phyloP scores from a whole-genome alignment of 2,888 invertebrate genomes.

The Thyatira batis region DNA sequence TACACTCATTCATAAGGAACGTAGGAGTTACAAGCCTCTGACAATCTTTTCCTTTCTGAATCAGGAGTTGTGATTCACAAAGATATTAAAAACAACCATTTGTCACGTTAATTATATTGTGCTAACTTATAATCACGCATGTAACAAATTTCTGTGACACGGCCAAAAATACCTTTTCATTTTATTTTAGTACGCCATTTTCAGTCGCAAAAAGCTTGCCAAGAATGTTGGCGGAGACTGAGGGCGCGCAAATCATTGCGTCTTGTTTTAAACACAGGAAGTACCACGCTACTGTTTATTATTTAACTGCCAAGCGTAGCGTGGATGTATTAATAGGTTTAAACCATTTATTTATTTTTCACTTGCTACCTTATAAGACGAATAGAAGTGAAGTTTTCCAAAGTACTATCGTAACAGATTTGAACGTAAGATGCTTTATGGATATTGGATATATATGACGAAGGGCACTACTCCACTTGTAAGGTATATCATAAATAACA shows the following conservation, averaged over 20 bases:
- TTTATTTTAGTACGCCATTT: slow-evolving; percentile 3
- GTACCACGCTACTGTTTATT: background rate
- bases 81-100: background rate
- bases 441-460: too few species aligned
- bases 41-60: slow-evolving; percentile 6
- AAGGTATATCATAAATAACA: too few species aligned
- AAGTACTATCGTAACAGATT: background rate
- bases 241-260: background rate
- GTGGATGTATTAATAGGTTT: background rate
- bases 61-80: background rate
- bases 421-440: too few species aligned
- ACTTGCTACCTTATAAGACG: background rate
- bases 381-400: background rate
- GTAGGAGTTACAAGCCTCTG: background rate
- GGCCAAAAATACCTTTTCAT: background rate
- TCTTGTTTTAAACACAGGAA: slow-evolving; percentile 1
- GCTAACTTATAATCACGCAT: background rate
- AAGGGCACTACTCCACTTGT: too few species aligned
- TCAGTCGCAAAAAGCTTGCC: slow-evolving; percentile 4
- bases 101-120: background rate
- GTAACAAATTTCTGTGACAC: background rate
- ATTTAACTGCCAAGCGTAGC: background rate
- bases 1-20: background rate
- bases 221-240: slow-evolving; percentile 4
- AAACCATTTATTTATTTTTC: background rate